Percentiles rank a stretch among this genome's conserved stretches.
These are phyloP conservation scores for Lutjanus argentimaculatus DNA, from an alignment of 2,797 vertebrate species.

Conservation along the genomic window DNA sequence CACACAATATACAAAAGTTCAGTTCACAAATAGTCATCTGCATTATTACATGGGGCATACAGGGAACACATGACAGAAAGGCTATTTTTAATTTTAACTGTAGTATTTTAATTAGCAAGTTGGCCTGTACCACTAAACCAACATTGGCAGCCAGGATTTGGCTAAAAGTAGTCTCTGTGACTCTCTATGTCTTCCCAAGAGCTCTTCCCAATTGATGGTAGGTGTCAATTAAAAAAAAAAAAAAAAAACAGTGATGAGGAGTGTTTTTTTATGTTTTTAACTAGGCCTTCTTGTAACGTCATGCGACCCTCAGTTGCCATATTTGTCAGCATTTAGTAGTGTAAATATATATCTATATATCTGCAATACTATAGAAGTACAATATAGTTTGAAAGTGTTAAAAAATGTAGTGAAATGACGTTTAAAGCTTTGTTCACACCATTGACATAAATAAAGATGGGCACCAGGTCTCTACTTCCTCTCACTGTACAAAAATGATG, in stretches of 20 bases:
- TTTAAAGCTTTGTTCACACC: background rate
- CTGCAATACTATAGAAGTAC: background rate
- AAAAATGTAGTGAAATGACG: background rate
- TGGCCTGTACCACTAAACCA: background rate
- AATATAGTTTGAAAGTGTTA: background rate
- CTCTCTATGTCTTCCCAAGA: background rate
- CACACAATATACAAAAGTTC: background rate
- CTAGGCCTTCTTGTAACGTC: too few species aligned
- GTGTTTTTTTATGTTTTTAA: too few species aligned
- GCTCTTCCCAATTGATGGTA: background rate
- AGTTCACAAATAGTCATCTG: background rate
- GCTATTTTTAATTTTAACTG: constrained; percentile 2
- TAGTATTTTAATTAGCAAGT: background rate
- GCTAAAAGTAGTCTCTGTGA: background rate
- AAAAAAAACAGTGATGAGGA: too few species aligned
- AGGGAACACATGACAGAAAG: background rate
- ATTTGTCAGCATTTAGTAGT: too few species aligned
- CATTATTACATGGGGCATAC: background rate
- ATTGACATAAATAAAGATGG: too few species aligned
- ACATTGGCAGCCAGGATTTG: too few species aligned
- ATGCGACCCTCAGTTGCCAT: too few species aligned
- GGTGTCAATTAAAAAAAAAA: too few species aligned
- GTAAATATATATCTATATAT: too few species aligned
- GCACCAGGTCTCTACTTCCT: too few species aligned
- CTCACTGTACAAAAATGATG: too few species aligned